Evolutionary conservation across 2,797 vertebrate genomes (phyloP), one percentile per base, ranked within the genome.

Genomic region (Nyctibius grandis): DNA sequence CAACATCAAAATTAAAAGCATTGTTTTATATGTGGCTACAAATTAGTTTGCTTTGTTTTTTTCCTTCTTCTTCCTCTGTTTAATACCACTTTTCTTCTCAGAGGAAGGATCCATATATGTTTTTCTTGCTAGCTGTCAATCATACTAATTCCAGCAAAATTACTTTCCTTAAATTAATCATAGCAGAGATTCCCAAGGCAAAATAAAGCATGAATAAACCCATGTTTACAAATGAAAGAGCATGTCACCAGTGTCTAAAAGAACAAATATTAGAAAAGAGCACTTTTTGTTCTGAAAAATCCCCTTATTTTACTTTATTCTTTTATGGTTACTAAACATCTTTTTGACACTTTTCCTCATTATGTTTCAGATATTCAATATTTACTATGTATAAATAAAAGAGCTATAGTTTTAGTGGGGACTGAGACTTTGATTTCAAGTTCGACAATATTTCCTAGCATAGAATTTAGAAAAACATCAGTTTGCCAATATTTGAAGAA

Each of bases 81-180:
- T 85, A 44, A 70, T 48, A 69, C 5, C 18, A 68, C 11, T 61
- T 82, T 84, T 82, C 26, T 70, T 73, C 56, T 38, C 29, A 65
- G 45, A 78, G 33, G 18, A 11, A 85, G 15, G 11, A 29, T 69
- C 34, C 20, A 38, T 70, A 21, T 34, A 74, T 51, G 36, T 72
- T 94, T 91, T 80, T 84, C 50, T 65, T 88, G 79, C 15, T 80
- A 91, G 42, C 18, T 85, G 85, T 94, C 94, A 95, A 80, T 93
- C 90, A 94, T 80, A 94, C 53, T 95, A 94, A 95, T 95, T 95
- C 83, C 80, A 87, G 34, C 21, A 92, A 96, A 96, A 95, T 91
- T 93, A 79, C 70, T 94, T 95, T 87, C 60, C 23, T 93, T 95
- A 91, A 94, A 94, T 91, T 85, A 92, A 91, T 75, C 77, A 92